A percentile compares a stretch with the other conserved stretches of the same genome.
Conservation (phyloP, 2,797 vertebrate genomes). For the Helarctos malayanus region DNA sequence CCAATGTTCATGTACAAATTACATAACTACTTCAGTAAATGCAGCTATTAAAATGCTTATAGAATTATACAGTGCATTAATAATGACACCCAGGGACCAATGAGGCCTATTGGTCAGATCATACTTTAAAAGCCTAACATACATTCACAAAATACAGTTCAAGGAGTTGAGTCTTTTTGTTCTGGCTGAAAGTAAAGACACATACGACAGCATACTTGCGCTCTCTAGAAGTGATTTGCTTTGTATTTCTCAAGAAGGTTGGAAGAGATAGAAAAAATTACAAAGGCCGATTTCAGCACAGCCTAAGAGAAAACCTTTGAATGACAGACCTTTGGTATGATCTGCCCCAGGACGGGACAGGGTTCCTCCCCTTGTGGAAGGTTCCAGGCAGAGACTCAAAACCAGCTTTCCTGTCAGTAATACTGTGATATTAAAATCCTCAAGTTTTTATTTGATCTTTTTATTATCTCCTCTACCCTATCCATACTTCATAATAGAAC, state of each 20-base stretch:
- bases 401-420: neutral
- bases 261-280: neutral
- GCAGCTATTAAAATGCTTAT: conserved; percentile 19
- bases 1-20: neutral
- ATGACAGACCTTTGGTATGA: neutral
- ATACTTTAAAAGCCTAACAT: conserved; percentile 41
- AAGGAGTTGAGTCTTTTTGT: neutral
- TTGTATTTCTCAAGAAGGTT: conserved; percentile 37
- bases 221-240: neutral
- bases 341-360: neutral
- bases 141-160: neutral
- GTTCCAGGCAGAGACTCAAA: conserved; percentile 53
- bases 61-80: neutral
- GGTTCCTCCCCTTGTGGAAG: neutral
- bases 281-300: neutral
- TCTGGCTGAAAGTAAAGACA: conserved; percentile 5
- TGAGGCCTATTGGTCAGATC: neutral
- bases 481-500: conserved; percentile 7
- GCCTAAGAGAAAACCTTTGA: neutral
- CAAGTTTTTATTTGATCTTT: conserved; percentile 12
- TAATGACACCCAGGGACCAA: neutral
- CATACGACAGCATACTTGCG: neutral
- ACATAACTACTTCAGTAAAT: neutral
- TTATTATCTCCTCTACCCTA: neutral
- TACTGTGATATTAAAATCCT: conserved; percentile 2